phyloP scores from a whole-genome alignment of 2,888 invertebrate genomes.

The Leptinotarsa juncta region DNA sequence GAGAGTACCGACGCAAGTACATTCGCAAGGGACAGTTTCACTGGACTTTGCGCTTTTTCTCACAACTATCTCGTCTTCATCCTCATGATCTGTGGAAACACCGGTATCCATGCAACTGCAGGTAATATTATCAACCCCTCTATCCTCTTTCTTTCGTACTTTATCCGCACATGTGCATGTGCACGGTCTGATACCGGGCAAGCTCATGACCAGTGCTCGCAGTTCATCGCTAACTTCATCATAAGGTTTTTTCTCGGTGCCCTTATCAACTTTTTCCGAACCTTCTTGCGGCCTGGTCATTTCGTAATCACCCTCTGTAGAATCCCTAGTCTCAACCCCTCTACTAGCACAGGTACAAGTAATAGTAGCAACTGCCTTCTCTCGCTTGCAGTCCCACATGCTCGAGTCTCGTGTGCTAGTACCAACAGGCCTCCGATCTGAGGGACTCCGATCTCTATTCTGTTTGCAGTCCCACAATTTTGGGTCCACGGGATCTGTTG shows the following conservation, averaged over 20 bases:
- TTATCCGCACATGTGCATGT: not conserved
- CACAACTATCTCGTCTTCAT: not conserved
- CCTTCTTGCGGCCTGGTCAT: not conserved
- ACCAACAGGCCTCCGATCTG: too few relatives aligned
- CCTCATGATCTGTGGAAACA: not conserved
- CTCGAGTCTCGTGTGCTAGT: too few relatives aligned
- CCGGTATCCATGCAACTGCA: not conserved
- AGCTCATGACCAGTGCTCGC: not conserved
- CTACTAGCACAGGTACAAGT: not conserved
- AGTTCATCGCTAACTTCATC: conserved; percentile 19
- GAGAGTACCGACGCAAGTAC: not conserved
- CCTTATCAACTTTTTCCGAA: conserved; percentile 13
- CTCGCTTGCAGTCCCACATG: not conserved
- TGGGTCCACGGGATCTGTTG: conserved; percentile 10
- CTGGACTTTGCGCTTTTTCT: not conserved
- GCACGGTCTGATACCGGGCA: conserved; percentile 16
- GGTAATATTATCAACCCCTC: not conserved
- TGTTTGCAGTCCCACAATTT: conserved; percentile 23
- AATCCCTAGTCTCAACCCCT: conserved; percentile 23
- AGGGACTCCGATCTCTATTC: not conserved
- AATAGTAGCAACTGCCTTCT: not conserved
- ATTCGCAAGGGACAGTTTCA: not conserved
- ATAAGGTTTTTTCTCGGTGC: conserved; percentile 4
- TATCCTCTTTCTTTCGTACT: not conserved
- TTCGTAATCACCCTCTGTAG: conserved; percentile 22